These are phyloP conservation scores for Pangasius krempfi DNA, from an alignment of 2,797 vertebrate species.

Conservation along the genomic window DNA sequence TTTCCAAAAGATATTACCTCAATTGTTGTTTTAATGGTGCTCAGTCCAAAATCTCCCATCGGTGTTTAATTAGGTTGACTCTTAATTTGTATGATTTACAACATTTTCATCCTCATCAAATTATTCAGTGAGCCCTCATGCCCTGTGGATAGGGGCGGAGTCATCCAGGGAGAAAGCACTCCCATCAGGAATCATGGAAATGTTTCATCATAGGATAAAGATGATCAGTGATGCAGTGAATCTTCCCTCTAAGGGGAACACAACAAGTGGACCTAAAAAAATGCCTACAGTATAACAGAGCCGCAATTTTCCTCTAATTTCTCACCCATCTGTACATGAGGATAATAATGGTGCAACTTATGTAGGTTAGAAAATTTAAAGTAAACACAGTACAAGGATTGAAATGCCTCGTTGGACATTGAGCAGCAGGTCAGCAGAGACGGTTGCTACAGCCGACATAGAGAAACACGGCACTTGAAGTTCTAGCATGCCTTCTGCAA, in stretches of 20 bases:
- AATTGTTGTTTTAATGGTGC: neutral
- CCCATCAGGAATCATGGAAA: neutral
- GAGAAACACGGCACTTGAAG: slow-evolving; percentile 67
- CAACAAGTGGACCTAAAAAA: neutral
- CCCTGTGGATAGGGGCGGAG: neutral
- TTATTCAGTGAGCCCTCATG: neutral
- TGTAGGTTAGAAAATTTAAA: neutral
- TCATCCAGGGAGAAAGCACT: neutral
- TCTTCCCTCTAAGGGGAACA: neutral
- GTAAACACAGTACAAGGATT: neutral
- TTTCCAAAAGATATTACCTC: neutral
- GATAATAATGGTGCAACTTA: neutral
- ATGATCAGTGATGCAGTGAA: neutral
- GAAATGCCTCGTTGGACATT: neutral
- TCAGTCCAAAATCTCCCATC: neutral
- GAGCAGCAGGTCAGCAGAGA: slow-evolving; percentile 31
- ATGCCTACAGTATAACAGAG: neutral
- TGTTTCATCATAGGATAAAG: neutral
- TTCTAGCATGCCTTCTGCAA: slow-evolving; percentile 65
- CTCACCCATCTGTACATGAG: neutral
- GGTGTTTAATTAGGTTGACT: neutral
- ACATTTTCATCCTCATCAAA: neutral
- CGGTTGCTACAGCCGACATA: slow-evolving; percentile 74
- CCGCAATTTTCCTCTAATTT: neutral
- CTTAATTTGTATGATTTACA: neutral